phyloP scores from a whole-genome alignment of 2,113 vertebrate species.

The Ibidorhyncha struthersii region DNA sequence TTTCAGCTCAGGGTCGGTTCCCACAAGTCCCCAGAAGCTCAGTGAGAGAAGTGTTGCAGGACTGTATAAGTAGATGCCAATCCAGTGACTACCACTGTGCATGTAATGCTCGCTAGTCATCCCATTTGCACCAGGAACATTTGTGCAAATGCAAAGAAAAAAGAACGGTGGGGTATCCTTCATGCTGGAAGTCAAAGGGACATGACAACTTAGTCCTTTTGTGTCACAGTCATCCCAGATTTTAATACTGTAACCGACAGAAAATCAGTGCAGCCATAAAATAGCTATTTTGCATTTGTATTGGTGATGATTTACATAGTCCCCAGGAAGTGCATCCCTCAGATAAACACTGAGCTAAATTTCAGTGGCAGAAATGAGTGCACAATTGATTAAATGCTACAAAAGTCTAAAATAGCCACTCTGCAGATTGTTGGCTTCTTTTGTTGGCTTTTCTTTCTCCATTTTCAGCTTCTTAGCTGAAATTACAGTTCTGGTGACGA shows the following conservation, averaged over 20 bases:
- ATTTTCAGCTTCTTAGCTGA: background rate
- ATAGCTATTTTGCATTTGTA: background rate
- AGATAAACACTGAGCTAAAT: background rate
- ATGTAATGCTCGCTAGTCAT: background rate
- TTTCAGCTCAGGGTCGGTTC: background rate
- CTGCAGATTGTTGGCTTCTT: background rate
- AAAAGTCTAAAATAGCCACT: background rate
- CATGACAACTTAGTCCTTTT: background rate
- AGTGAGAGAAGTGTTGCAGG: background rate
- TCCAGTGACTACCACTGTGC: too few relatives aligned
- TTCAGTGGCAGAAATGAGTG: background rate
- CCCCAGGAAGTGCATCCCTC: background rate
- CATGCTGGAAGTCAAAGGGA: background rate
- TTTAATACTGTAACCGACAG: background rate
- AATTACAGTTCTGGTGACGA: background rate
- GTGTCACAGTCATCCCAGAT: background rate
- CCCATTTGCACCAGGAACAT: background rate
- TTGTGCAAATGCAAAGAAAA: background rate
- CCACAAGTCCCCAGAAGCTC: background rate
- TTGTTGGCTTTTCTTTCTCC: accelerated
- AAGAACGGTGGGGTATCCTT: accelerated
- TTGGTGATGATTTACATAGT: background rate
- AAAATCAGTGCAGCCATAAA: background rate
- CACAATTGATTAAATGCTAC: background rate
- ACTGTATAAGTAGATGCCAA: background rate